Conservation (phyloP, 2,113 vertebrate genomes). For the Syrmaticus mikado region DNA sequence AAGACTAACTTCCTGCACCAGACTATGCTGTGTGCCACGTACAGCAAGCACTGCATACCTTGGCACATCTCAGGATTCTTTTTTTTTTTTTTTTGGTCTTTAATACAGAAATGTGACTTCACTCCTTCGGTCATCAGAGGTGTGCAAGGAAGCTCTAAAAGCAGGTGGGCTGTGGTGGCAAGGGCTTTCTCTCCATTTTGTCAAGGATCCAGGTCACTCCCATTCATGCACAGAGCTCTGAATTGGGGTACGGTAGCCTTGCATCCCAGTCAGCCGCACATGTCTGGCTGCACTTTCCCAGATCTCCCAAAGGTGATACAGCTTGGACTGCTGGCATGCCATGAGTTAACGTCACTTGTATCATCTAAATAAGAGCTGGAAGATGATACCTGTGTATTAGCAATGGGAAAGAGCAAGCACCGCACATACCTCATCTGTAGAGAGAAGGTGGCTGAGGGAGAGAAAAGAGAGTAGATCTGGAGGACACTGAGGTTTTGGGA, state of each 20-base stretch:
- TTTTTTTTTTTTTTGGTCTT: background rate
- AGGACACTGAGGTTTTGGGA: background rate
- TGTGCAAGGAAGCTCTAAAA: background rate
- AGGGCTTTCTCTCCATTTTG: background rate
- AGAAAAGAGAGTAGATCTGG: background rate
- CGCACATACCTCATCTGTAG: background rate
- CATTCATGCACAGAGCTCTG: background rate
- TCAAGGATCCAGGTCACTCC: background rate
- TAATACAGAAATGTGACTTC: background rate
- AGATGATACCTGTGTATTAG: background rate
- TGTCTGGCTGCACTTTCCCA: background rate
- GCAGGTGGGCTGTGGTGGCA: fast-evolving
- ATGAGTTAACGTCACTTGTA: background rate
- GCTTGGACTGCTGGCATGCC: background rate
- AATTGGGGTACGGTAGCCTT: background rate
- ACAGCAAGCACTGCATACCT: background rate
- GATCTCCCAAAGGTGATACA: background rate
- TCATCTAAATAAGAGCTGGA: background rate
- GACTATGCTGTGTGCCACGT: background rate
- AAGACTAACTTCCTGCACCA: background rate
- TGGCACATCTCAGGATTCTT: background rate
- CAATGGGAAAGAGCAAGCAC: fast-evolving
- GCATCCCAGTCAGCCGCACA: fast-evolving
- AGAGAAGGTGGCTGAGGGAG: background rate
- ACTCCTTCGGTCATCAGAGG: background rate